Base-by-base conservation (phyloP, 1,140 invertebrate genomes). In the Drosophila chauvacae region DNA sequence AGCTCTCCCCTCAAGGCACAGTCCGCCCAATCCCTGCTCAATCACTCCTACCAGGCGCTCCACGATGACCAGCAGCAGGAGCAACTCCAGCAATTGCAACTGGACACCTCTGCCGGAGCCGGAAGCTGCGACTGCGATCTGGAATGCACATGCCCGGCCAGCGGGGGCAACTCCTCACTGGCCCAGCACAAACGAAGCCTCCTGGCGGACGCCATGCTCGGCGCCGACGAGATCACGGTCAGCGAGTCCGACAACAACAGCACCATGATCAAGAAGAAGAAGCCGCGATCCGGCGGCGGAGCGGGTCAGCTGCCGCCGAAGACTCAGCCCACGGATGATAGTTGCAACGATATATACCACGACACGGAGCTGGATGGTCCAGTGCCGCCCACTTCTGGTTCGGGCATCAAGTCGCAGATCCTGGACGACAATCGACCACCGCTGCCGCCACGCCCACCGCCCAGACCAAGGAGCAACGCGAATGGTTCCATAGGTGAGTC, bases 191-290 rank as follows among this genome's bases (percentile, higher is more conserved):
- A 91, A 33, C 76, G 90, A 11, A 87, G 70, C n/a, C 75, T 87
- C 14, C 60, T 91, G 14, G 80, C 81, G 2, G 90, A 91, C 47
- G 90, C 90, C 28, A 92, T 92, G 87, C 68, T 92, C 7, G 91
- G 84, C 11, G 91, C 91, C 0, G 91, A 92, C 60, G 91, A 92
- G 65, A 92, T 92, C 9, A 92, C 91, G 26, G 91, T 92, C 56
- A 92, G 91, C n/a, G 91, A 92, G 30, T 92, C 91, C n/a, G 91
- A 92, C 64, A 92, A 92, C 58, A 92, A 92, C 48, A 92, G 91
- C 59, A 91, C 91, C 11, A 91, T 91, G 77, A 81, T 92, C 39
- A 92, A 92, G 28, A 88, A 81, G 58, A 91, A 90, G 55, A 91
- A 91, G 20, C 70, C 85, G 0, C 77, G 85, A 0, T 79, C 76